Base-by-base conservation (phyloP, 2,797 vertebrate genomes). In the Gorsachius magnificus region DNA sequence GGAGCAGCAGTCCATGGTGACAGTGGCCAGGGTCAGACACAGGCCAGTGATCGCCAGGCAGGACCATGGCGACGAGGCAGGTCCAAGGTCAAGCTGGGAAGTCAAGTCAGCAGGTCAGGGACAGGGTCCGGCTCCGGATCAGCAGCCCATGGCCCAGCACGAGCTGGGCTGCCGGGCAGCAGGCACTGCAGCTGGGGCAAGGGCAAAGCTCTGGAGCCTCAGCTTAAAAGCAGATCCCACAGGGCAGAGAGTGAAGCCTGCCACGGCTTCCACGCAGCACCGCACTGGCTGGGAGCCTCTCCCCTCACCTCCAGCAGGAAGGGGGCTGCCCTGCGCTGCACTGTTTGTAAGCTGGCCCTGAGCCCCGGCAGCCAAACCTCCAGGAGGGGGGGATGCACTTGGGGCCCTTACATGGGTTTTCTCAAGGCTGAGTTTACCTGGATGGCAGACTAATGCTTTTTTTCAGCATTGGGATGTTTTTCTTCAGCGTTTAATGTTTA, bases 221-320 rank as follows among this genome's bases (percentile, higher is more conserved):
- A 20, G 13, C 19, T 57, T 83, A 57, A 75, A 88, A 61, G 50
- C 53, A 78, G 57, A 78, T 87, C 31, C 17, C 41, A 16, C 6
- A 10, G 13, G 20, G 24, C 13, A 35, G 43, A 63, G 29, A 50
- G 21, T 16, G 28, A 79, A 0, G 3, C 12, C 14, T 24, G 21
- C 14, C 2, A 0, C 3, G 8, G 16, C 21, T 56, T 76, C 29
- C n/a, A 24, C 0, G 0, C 33, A 64, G 51, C 35, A 51, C 28
- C 0, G 0, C 1, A 1, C 29, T 75, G 56, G 2, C 60, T 64
- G 29, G 14, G 38, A 86, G 6, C 64, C 26, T 70, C 43, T 75
- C 63, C 46, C 45, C 29, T 16, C 5, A 9, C 26, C 35, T 92
- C 19, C 58, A 46, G 31, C 6, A 31, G 48, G 43, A 88, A 61